Percentiles rank a stretch among this genome's conserved stretches.
Evolutionary conservation across 2,797 vertebrate genomes (phyloP).

Genomic region (Clamator glandarius): DNA sequence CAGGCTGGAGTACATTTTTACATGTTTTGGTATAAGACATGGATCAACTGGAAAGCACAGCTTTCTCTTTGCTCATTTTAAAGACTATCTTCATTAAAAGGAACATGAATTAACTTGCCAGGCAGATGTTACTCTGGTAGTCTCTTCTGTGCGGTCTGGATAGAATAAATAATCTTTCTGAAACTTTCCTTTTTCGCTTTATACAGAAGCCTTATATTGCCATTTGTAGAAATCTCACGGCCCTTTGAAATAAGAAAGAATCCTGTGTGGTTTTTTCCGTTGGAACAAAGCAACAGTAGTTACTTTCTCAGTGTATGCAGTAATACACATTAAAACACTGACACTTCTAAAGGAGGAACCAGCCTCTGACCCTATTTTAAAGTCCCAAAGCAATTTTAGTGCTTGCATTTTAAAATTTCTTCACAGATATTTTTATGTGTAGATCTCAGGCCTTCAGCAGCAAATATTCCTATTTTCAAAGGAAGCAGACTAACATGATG

Average conservation of each 20-base stretch:
- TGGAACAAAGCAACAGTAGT: conserved; percentile 32
- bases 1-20: neutral
- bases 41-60: neutral
- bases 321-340: conserved; percentile 39
- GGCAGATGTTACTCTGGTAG: neutral
- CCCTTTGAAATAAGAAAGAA: conserved; percentile 62
- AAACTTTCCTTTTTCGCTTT: neutral
- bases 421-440: conserved; percentile 76
- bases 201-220: conserved; percentile 26
- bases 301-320: conserved; percentile 44
- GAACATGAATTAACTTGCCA: conserved; percentile 26
- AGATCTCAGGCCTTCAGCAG: conserved; percentile 53
- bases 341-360: conserved; percentile 60
- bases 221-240: conserved; percentile 51
- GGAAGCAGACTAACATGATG: conserved; percentile 59
- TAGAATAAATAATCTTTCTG: conserved; percentile 24
- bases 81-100: conserved; percentile 40
- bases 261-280: neutral
- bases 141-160: neutral
- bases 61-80: neutral
- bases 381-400: conserved; percentile 61
- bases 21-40: neutral
- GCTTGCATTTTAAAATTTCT: conserved; percentile 75
- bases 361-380: conserved; percentile 74
- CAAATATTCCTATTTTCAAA: conserved; percentile 69